A percentile compares a stretch with the other conserved stretches of the same genome.
Conservation (phyloP, 1,140 invertebrate species). For the Nasonia giraulti region DNA sequence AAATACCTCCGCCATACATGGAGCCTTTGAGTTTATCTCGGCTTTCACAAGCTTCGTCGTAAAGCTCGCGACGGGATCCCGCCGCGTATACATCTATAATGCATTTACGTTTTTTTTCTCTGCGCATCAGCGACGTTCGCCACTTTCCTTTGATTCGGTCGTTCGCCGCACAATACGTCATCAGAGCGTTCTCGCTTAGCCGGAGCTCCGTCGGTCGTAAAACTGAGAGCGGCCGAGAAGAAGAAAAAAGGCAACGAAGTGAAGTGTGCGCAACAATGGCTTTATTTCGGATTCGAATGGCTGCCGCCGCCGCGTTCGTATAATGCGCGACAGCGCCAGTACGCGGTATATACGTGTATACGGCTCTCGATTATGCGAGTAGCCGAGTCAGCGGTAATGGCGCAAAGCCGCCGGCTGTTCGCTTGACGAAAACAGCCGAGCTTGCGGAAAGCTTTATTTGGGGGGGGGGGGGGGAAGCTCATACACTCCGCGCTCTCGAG, state of each 20-base stretch:
- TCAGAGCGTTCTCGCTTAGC: not conserved
- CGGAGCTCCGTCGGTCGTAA: not conserved
- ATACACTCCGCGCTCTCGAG: not conserved
- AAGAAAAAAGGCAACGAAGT: not conserved
- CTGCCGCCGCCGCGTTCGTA: not conserved
- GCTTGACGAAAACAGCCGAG: not conserved
- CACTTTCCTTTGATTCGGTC: too few relatives aligned
- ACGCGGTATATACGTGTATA: not conserved
- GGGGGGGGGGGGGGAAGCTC: not conserved
- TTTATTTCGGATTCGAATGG: slow-evolving; percentile 19
- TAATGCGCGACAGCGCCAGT: too few relatives aligned
- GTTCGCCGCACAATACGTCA: not conserved
- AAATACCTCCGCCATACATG: too few relatives aligned
- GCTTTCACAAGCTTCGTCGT: too few relatives aligned
- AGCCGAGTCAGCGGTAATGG: not conserved
- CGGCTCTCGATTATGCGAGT: not conserved
- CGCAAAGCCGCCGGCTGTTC: not conserved
- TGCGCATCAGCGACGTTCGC: too few relatives aligned
- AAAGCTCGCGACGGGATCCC: too few relatives aligned
- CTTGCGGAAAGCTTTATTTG: slow-evolving; percentile 25
- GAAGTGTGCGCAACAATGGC: too few relatives aligned
- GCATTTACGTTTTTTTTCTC: too few relatives aligned
- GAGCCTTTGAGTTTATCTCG: too few relatives aligned
- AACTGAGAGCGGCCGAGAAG: not conserved
- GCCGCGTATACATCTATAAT: too few relatives aligned